Conservation (phyloP, 1,140 invertebrate genomes). For the Glomeris maerens region DNA sequence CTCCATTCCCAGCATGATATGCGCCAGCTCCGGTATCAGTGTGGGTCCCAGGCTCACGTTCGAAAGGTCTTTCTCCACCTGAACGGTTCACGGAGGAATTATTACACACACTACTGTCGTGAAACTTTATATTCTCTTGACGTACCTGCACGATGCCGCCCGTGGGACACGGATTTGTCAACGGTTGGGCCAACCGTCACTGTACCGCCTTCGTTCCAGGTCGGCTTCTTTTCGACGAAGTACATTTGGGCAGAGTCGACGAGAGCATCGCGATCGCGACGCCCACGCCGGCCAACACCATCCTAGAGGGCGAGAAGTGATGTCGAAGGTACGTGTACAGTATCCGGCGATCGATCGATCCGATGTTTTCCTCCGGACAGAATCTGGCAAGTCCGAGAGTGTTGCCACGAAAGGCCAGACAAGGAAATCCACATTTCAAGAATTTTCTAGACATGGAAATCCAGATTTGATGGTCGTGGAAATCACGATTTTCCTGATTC, state of each 20-base stretch:
- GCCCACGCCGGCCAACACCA: slow-evolving; percentile 89
- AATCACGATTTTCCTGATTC: too few species aligned
- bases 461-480: too few species aligned
- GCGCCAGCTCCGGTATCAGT: slow-evolving; percentile 86
- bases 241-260: slow-evolving; percentile 39
- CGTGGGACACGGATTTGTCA: slow-evolving; percentile 72
- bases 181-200: too few species aligned
- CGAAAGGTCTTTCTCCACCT: slow-evolving; percentile 40
- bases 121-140: too few species aligned
- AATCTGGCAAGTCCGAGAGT: slow-evolving; percentile 94
- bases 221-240: slow-evolving; percentile 62
- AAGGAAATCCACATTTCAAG: too few species aligned
- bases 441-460: too few species aligned
- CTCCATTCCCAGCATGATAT: slow-evolving; percentile 81
- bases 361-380: slow-evolving; percentile 66
- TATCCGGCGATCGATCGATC: slow-evolving; percentile 56
- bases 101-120: too few species aligned
- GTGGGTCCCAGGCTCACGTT: slow-evolving; percentile 75
- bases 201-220: slow-evolving; percentile 75
- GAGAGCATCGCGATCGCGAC: slow-evolving; percentile 51
- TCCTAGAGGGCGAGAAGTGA: slow-evolving; percentile 75
- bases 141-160: too few species aligned
- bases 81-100: too few species aligned
- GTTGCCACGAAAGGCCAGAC: slow-evolving; percentile 65
- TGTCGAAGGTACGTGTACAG: slow-evolving; percentile 76